Base-by-base conservation (phyloP, 2,888 invertebrate genomes). In the Holacanthella duospinosa region DNA sequence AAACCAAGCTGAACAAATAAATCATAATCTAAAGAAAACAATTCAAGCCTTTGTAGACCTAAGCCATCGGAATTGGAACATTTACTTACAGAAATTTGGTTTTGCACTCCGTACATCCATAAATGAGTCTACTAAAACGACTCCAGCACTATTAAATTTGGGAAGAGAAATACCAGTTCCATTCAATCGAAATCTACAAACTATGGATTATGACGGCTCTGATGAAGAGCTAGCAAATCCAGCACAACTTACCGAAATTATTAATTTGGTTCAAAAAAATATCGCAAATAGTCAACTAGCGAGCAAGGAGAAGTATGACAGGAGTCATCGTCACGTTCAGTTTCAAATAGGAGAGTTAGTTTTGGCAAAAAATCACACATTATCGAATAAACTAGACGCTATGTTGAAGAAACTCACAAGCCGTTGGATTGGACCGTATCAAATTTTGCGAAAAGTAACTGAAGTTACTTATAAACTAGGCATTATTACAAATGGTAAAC, bases 1-100 rank as follows among this genome's bases (percentile, higher is more conserved):
- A n/a, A n/a, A n/a, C n/a, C n/a, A 55, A 6, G 43, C 64, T 2
- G 68, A 70, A 55, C 43, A 65, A 24, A 59, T 59, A 0, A 70
- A 66, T 25, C n/a, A n/a, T n/a, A 61, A 66, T 2, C n/a, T 70
- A n/a, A 60, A 62, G 27, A 44, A 29, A 0, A 60, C 66, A 60
- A 28, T 71, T 16, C n/a, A 44, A 24, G 29, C 59, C 19, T 66
- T 43, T 43, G 55, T 64, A 1, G 55, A 64, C 1, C 53, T 36
- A 1, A 58, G 43, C 24, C 68, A 68, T 29, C 61, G 61, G n/a
- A n/a, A n/a, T n/a, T n/a, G n/a, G n/a, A n/a, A n/a, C n/a, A n/a
- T n/a, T n/a, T n/a, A n/a, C n/a, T n/a, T n/a, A n/a, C n/a, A n/a
- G n/a, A n/a, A n/a, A n/a, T n/a, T n/a, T n/a, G n/a, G n/a, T n/a